Conservation (phyloP, 2,797 vertebrate genomes). For the Scolopax rusticola region DNA sequence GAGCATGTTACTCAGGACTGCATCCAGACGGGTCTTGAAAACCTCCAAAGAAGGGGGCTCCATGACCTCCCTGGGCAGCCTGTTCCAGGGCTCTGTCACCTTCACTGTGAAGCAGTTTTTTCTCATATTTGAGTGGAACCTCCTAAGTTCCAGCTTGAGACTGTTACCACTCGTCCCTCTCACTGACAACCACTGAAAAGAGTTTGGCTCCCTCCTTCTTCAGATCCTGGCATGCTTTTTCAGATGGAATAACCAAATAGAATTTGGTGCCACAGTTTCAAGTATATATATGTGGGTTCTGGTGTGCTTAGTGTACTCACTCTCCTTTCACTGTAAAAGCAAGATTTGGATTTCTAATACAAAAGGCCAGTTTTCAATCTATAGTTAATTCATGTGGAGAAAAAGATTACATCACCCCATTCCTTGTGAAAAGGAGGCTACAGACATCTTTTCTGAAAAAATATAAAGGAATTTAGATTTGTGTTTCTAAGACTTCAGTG, state of each 20-base stretch:
- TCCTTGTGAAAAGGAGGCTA: not conserved
- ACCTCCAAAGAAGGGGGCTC: too few relatives aligned
- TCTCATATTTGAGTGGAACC: too few relatives aligned
- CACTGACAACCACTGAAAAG: too few relatives aligned
- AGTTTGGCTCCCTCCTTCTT: too few relatives aligned
- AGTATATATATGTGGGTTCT: fast-evolving
- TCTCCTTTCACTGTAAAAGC: not conserved
- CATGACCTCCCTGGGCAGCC: too few relatives aligned
- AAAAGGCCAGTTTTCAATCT: not conserved
- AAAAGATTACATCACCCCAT: not conserved
- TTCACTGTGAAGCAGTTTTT: too few relatives aligned
- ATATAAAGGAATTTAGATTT: not conserved
- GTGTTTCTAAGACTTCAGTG: not conserved
- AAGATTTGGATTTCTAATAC: not conserved
- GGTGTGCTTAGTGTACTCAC: not conserved
- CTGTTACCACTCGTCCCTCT: too few relatives aligned
- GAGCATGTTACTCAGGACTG: too few relatives aligned
- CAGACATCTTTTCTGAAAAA: not conserved
- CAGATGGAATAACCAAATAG: not conserved
- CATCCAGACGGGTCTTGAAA: too few relatives aligned
- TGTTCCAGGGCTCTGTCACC: too few relatives aligned
- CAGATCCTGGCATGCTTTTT: not conserved
- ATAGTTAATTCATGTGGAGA: not conserved
- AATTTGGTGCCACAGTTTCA: not conserved
- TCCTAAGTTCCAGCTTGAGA: too few relatives aligned